Percentiles rank a stretch among this genome's conserved stretches.
phyloP scores from a whole-genome alignment of 2,888 invertebrate genomes.

The Zootermopsis nevadensis region DNA sequence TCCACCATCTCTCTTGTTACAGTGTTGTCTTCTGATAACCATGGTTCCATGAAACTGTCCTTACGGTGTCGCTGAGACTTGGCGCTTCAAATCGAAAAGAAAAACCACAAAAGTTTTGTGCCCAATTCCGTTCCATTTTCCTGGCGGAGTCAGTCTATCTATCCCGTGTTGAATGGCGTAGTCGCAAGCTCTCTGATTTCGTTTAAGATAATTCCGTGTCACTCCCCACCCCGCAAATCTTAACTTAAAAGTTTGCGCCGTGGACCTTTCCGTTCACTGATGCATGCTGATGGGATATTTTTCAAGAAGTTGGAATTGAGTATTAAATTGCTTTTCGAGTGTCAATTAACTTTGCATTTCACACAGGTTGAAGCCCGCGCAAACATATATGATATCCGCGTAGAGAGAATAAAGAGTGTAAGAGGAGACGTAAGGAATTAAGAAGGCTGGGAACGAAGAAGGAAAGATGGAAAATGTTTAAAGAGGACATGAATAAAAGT shows the following conservation, averaged over 20 bases:
- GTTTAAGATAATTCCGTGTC: constrained; percentile 44
- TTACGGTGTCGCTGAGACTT: too few species aligned
- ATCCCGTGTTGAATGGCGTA: background rate
- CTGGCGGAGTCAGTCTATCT: background rate
- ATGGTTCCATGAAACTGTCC: background rate
- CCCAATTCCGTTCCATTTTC: constrained; percentile 11
- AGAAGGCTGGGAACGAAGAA: too few species aligned
- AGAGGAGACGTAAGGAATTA: too few species aligned
- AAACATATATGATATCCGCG: too few species aligned
- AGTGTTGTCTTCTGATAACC: background rate
- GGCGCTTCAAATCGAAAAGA: background rate
- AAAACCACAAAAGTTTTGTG: background rate
- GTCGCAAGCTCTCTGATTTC: constrained; percentile 39
- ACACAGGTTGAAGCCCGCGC: background rate
- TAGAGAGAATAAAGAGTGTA: too few species aligned
- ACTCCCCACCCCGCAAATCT: constrained; percentile 28
- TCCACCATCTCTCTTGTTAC: too few species aligned
- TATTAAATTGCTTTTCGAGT: constrained; percentile 47
- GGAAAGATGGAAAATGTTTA: too few species aligned
- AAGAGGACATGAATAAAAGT: too few species aligned
- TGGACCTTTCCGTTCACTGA: constrained; percentile 34
- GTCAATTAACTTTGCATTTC: constrained; percentile 42
- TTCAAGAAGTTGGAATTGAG: constrained; percentile 46
- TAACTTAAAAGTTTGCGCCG: constrained; percentile 38
- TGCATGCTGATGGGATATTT: constrained; percentile 36